Evolutionary conservation across 2,113 vertebrate genomes (phyloP), one percentile per base, ranked within the genome.

Genomic region (Motacilla tschutschensis): DNA sequence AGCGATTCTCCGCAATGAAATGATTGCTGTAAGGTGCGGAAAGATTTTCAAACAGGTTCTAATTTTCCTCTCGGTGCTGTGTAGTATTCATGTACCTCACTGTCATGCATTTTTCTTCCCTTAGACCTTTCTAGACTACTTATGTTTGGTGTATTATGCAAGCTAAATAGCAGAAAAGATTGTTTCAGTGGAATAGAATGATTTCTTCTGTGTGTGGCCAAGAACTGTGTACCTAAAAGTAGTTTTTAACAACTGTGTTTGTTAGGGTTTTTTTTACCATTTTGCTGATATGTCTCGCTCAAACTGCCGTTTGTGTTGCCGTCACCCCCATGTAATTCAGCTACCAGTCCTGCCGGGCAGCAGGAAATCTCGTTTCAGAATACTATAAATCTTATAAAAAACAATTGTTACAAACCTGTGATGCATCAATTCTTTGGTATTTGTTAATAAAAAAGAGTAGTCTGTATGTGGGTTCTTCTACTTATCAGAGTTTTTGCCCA

Each of bases 121-220:
- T 81, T 57, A 43, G 55, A 28, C 35, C 33, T 73, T 88, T 76
- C 50, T 62, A 85, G 82, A 28, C 60, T 79, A 6, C 63, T 73
- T 72, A 12, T 75, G 44, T 66, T 41, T 28, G n/a, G 8, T 53
- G 6, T 51, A n/a, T 63, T 76, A 38, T 54, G 35, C 64, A 85
- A 53, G 81, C 48, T 76, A 54, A 75, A 14, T 46, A 60, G 57
- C 9, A 40, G 41, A 63, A 50, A 48, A 44, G 33, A 33, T 11
- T 0, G 0, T 33, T 8, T 66, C 0, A 0, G 33, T 71, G 22
- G 6, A 55, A 22, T 28, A 53, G 57, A 29, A 51, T 10, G 18
- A 44, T 57, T 64, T 65, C 18, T 80, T 83, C 15, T 62, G 5
- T 31, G 10, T 50, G 17, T 36, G 17, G 25, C 8, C 57, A 51